Conservation (phyloP, 35 echinoderm and acorn worm species). For the Hemicentrotus pulcherrimus region DNA sequence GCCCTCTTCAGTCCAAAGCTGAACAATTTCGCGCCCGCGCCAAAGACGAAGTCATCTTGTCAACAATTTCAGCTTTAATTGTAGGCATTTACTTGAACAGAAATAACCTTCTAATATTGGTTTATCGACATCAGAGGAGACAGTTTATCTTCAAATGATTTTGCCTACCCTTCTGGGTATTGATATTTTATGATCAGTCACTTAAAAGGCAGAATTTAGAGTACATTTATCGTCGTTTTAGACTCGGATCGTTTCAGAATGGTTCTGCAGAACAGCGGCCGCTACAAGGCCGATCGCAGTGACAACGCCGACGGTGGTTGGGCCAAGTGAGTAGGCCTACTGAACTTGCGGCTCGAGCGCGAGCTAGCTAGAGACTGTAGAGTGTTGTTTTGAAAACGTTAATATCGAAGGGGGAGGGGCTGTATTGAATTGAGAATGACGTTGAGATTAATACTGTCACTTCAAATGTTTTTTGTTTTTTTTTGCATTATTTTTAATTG, state of each 20-base stretch:
- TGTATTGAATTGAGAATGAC: too few species aligned
- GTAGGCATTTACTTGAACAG: too few species aligned
- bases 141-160: neutral
- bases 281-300: constrained; percentile 55
- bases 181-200: neutral
- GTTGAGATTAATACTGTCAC: too few species aligned
- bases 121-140: neutral
- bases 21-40: constrained; percentile 38
- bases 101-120: neutral
- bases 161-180: neutral
- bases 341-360: too few species aligned
- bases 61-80: neutral
- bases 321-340: too few species aligned
- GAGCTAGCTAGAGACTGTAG: too few species aligned
- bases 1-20: neutral
- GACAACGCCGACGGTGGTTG: neutral
- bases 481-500: too few species aligned
- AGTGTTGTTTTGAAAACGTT: too few species aligned
- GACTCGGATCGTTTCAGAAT: constrained; percentile 12
- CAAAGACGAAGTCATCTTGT: neutral
- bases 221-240: neutral
- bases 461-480: too few species aligned
- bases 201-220: neutral
- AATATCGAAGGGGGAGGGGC: too few species aligned
- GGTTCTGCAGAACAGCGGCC: constrained; percentile 92